Conservation (phyloP, 2,888 invertebrate genomes). For the Sphecodes monilicornis region DNA sequence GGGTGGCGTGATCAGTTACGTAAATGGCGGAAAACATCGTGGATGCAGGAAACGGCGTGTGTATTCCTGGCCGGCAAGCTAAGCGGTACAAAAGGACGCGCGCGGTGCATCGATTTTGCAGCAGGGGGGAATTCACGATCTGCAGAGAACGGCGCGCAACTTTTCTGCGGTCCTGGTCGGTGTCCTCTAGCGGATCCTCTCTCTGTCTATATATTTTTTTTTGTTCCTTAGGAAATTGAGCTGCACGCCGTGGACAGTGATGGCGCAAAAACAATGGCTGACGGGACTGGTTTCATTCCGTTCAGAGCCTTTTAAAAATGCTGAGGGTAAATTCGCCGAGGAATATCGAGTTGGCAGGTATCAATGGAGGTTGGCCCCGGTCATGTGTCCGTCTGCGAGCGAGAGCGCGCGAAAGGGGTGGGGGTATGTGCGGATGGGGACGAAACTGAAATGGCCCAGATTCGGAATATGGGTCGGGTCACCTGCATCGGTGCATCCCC, state of each 20-base stretch:
- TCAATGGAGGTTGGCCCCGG: conserved; percentile 46
- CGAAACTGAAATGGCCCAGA: conserved; percentile 77
- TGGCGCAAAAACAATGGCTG: conserved; percentile 38
- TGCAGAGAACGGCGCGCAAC: conserved; percentile 28
- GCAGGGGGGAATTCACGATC: conserved; percentile 3
- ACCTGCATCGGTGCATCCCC: conserved; percentile 79
- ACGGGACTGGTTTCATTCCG: neutral
- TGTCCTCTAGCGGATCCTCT: neutral
- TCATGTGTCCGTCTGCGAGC: conserved; percentile 35
- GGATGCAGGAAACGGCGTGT: neutral
- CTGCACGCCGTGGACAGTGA: conserved; percentile 17
- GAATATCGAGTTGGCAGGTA: conserved; percentile 61
- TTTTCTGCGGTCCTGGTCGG: conserved; percentile 39
- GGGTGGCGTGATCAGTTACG: neutral
- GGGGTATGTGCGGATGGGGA: neutral
- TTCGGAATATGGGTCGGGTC: conserved; percentile 82
- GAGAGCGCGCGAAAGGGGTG: neutral
- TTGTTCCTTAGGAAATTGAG: conserved; percentile 32
- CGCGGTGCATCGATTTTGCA: conserved; percentile 1
- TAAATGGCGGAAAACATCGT: conserved; percentile 7
- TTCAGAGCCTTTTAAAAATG: conserved; percentile 36
- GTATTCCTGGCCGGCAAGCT: conserved; percentile 19
- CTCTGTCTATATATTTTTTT: neutral
- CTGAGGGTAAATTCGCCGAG: conserved; percentile 40
- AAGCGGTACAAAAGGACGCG: neutral